Evolutionary conservation across 2,888 invertebrate genomes (phyloP).

Genomic region (Troglohyphantes excavatus): DNA sequence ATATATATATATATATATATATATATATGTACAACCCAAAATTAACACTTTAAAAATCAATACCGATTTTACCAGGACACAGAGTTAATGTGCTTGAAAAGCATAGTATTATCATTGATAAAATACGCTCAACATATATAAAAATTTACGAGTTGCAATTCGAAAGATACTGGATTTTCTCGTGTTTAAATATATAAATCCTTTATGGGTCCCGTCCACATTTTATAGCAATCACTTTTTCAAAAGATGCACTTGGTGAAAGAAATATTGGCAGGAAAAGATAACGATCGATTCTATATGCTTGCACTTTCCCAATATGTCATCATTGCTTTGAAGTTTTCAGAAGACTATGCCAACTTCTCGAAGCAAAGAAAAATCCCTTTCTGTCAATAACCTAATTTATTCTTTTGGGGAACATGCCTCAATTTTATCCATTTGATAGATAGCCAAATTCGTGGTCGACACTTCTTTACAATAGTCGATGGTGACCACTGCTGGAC

Average conservation of each 20-base stretch:
- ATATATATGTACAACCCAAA: no score
- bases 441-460: slow-evolving; percentile 30
- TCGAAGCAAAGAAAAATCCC: slow-evolving; percentile 31
- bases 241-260: slow-evolving; percentile 13
- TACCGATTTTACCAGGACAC: no score
- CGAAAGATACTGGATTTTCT: no score
- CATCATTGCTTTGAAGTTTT: slow-evolving; percentile 48
- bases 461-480: slow-evolving; percentile 38
- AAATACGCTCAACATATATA: no score
- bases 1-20: no score
- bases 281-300: slow-evolving; percentile 42
- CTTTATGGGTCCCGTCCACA: no score
- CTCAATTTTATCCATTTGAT: slow-evolving; percentile 21
- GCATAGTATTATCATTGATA: no score
- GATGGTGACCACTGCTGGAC: neutral
- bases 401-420: slow-evolving; percentile 45
- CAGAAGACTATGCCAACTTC: neutral
- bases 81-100: no score
- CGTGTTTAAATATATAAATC: no score
- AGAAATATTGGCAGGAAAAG: slow-evolving; percentile 50
- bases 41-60: no score
- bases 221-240: slow-evolving; percentile 1
- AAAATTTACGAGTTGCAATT: no score
- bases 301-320: slow-evolving; percentile 19
- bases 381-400: slow-evolving; percentile 19